Percentiles rank a stretch among this genome's conserved stretches.
Evolutionary conservation across 92 coral and sea anemone species (phyloP).

Genomic region (Umimayanthus kanabou): DNA sequence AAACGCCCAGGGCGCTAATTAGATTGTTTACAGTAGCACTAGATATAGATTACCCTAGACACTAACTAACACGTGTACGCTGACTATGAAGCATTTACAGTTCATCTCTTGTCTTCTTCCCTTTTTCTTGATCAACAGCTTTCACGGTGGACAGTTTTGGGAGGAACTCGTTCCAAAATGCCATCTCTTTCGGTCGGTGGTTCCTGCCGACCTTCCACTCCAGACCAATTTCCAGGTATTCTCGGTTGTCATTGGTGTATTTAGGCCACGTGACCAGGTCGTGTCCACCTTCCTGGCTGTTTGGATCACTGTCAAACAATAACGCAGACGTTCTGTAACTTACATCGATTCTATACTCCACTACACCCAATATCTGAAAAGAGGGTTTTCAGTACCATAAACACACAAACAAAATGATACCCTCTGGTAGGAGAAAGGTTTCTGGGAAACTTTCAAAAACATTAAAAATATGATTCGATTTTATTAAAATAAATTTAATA

Average conservation of each 20-base stretch:
- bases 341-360: neutral
- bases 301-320: constrained; percentile 21
- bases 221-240: constrained; percentile 39
- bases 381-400: too few species aligned
- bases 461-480: too few species aligned
- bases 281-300: constrained; percentile 10
- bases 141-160: constrained; percentile 33
- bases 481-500: too few species aligned
- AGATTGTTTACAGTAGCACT: too few species aligned
- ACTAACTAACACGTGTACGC: too few species aligned
- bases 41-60: too few species aligned
- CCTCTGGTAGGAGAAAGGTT: too few species aligned
- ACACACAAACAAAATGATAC: too few species aligned
- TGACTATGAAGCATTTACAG: neutral
- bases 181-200: constrained; percentile 25
- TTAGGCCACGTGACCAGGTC: constrained; percentile 52
- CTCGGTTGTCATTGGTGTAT: constrained; percentile 37
- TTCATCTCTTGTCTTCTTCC: neutral
- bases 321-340: neutral
- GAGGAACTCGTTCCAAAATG: constrained; percentile 49
- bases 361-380: too few species aligned
- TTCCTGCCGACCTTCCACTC: constrained; percentile 35
- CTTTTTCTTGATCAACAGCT: neutral
- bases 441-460: too few species aligned
- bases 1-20: too few species aligned